Conservation (phyloP, 64 coral and sea anemone species). For the Anthopleura sola region DNA sequence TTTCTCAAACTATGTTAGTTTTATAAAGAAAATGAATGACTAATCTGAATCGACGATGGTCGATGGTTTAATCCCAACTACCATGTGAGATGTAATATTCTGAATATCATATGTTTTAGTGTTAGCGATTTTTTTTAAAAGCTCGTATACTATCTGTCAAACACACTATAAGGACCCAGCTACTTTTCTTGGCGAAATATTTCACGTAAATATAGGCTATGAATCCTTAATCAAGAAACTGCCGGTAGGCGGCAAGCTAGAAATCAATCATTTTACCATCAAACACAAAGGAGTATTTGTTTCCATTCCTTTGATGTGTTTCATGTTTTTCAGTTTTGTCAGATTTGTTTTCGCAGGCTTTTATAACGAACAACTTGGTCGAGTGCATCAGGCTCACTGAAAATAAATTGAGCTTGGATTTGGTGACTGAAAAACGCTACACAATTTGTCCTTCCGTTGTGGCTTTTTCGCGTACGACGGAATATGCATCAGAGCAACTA, state of each 20-base stretch:
- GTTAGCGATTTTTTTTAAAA: background rate
- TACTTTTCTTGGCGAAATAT: background rate
- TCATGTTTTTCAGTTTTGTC: background rate
- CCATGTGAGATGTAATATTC: background rate
- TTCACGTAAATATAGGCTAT: conserved; percentile 8
- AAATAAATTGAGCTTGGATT: background rate
- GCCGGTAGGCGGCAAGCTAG: conserved; percentile 9
- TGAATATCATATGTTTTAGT: background rate
- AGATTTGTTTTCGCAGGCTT: background rate
- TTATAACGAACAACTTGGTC: background rate
- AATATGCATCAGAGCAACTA: background rate
- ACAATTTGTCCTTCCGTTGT: background rate
- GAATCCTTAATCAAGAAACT: conserved; percentile 7
- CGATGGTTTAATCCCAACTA: background rate
- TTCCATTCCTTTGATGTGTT: background rate
- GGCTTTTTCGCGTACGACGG: background rate
- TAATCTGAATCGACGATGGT: background rate
- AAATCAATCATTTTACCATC: conserved; percentile 3
- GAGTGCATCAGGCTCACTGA: background rate
- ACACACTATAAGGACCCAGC: background rate
- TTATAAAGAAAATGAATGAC: conserved; percentile 11
- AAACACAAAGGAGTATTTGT: background rate
- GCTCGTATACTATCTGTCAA: background rate
- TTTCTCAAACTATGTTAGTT: conserved; percentile 32
- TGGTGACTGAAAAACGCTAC: background rate